A percentile compares a stretch with the other conserved stretches of the same genome.
Conservation (phyloP, 2,888 invertebrate species). For the Pseudoips prasinana region DNA sequence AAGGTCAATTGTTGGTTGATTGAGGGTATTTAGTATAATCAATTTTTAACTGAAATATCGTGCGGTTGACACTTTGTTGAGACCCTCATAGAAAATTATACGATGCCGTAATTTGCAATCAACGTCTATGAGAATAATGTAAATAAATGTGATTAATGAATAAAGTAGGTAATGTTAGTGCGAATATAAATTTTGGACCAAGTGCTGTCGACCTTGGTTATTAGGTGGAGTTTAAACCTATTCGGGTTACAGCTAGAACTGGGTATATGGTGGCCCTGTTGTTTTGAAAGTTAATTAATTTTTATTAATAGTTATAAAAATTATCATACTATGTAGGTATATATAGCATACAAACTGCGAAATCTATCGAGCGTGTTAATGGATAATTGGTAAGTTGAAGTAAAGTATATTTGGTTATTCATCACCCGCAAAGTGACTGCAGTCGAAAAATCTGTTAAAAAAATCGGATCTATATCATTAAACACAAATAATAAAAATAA, state of each 20-base stretch:
- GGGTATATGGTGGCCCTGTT: too few species aligned
- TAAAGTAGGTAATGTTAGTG: conserved; percentile 39
- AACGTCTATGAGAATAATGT: conserved; percentile 38
- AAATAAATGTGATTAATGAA: conserved; percentile 37
- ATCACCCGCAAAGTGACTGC: too few species aligned
- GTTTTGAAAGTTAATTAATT: too few species aligned
- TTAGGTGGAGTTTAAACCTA: not conserved
- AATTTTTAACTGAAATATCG: conserved; percentile 23
- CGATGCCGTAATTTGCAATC: conserved; percentile 16
- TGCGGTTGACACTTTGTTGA: conserved; percentile 12
- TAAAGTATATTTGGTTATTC: too few species aligned
- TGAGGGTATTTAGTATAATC: conserved; percentile 34
- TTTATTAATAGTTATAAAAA: too few species aligned
- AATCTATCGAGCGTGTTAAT: too few species aligned
- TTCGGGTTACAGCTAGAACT: not conserved
- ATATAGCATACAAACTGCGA: too few species aligned
- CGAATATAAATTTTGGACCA: conserved; percentile 68
- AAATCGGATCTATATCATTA: too few species aligned
- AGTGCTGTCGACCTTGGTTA: conserved; percentile 58
- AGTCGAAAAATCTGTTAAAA: too few species aligned
- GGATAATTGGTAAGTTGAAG: too few species aligned
- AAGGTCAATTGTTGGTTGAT: conserved; percentile 41
- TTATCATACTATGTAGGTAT: too few species aligned
- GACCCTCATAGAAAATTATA: conserved; percentile 16
- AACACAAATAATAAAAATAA: too few species aligned